Conservation (phyloP, 2,797 vertebrate species). For the Urocyon cinereoargenteus region DNA sequence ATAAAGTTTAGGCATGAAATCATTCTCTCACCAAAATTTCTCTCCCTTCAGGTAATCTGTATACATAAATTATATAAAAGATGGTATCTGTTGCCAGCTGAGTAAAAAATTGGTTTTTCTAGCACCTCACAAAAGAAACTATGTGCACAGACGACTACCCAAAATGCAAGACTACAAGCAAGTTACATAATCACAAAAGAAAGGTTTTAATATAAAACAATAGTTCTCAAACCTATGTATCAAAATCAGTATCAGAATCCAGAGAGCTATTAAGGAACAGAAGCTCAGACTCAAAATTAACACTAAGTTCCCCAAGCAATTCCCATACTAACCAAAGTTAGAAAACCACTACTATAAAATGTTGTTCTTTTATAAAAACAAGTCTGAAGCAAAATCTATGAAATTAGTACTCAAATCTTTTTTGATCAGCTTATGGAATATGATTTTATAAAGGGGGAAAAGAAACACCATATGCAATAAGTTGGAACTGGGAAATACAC, state of each 20-base stretch:
- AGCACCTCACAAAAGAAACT: not conserved
- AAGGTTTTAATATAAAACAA: not conserved
- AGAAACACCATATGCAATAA: not conserved
- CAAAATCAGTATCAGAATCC: not conserved
- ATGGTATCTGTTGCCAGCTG: not conserved
- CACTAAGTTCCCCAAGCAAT: not conserved
- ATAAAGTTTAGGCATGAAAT: not conserved
- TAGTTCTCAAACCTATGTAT: not conserved
- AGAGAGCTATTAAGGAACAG: not conserved
- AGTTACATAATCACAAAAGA: not conserved
- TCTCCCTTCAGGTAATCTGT: not conserved
- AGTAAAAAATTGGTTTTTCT: not conserved
- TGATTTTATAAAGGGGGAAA: not conserved
- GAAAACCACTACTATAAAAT: not conserved
- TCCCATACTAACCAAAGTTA: not conserved
- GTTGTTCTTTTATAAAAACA: not conserved
- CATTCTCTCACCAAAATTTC: constrained; percentile 11
- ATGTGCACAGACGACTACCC: not conserved
- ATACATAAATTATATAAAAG: not conserved
- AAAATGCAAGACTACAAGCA: not conserved
- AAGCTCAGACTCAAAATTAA: not conserved
- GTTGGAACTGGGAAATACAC: not conserved
- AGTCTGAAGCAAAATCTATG: not conserved
- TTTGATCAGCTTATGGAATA: not conserved
- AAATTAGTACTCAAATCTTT: not conserved